Conservation (phyloP, 2,797 vertebrate genomes). For the Anas bahamensis region DNA sequence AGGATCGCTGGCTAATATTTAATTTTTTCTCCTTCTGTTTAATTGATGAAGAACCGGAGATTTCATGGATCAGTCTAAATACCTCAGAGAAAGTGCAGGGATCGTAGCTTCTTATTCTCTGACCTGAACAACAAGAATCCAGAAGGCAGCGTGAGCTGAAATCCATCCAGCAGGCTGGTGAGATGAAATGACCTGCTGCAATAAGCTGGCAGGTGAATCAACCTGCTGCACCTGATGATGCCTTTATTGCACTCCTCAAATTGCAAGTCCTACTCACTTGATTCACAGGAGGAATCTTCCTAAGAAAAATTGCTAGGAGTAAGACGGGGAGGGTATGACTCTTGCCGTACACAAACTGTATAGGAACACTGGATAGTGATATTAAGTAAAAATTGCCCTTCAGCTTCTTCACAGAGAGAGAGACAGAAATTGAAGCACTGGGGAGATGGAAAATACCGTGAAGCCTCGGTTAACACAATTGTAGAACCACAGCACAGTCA, state of each 20-base stretch:
- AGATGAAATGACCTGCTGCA: slow-evolving; percentile 47
- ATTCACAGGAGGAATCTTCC: slow-evolving; percentile 11
- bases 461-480: background rate
- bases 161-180: slow-evolving; percentile 18
- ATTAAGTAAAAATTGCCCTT: slow-evolving; percentile 12
- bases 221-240: slow-evolving; percentile 42
- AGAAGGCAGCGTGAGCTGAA: background rate
- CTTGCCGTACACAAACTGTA: background rate
- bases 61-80: background rate
- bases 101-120: background rate
- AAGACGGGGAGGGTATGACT: slow-evolving; percentile 27
- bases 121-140: slow-evolving; percentile 2
- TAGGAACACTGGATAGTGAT: background rate
- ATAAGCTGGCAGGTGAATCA: slow-evolving; percentile 60
- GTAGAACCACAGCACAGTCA: background rate
- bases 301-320: background rate
- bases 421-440: background rate
- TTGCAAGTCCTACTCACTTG: slow-evolving; percentile 48
- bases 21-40: slow-evolving; percentile 41
- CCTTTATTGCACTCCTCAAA: slow-evolving; percentile 43
- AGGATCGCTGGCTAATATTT: slow-evolving; percentile 38
- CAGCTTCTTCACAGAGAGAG: background rate
- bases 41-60: slow-evolving; percentile 19
- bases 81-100: background rate
- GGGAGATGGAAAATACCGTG: background rate